Evolutionary conservation across 2,113 vertebrate species (phyloP), one percentile per base, ranked within the genome.

Genomic region (Myotis davidii): DNA sequence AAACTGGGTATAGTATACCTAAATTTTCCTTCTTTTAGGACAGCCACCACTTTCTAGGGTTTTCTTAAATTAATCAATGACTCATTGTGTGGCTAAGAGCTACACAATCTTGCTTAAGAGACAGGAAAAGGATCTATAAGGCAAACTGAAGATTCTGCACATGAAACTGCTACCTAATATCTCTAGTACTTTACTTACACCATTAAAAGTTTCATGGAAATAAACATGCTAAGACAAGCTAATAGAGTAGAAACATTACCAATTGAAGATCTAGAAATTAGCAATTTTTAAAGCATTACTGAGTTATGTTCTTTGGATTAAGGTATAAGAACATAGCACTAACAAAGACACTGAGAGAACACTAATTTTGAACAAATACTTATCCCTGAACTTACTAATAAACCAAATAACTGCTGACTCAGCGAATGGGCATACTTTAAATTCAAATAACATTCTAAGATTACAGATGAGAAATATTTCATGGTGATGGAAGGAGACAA

Each of bases 21-120:
- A 90, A 11, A 73, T 42, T 81, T 70, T 78, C 37, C 37, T 54
- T 84, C 21, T 54, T 78, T 48, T 52, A 4, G 25, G 39, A 39
- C 7, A 90, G 77, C 34, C 48, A 64, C 37, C 29, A 92, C 32
- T 93, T 82, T 72, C 42, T 79, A 88, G 29, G 13, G 32, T 48
- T 90, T 74, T 88, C 88, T 86, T 72, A 96, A 84, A 32, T 74
- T 59, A 92, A 82, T 52, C 61, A 93, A 20, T n/a, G n/a, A 77
- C 45, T 82, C 78, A 48, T 23, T 90, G 2, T 37, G n/a, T 61
- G 50, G 20, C 73, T 94, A 93, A 61, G 9, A 79, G 54, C 17
- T 67, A 93, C 0, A 74, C 3, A 84, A 78, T 56, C 37, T 79
- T 92, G 42, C 72, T 86, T 65, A 78, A 54, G 13, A 45, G 32